Evolutionary conservation across 1,140 invertebrate species (phyloP), one percentile per base, ranked within the genome.

Genomic region (Manduca sexta): DNA sequence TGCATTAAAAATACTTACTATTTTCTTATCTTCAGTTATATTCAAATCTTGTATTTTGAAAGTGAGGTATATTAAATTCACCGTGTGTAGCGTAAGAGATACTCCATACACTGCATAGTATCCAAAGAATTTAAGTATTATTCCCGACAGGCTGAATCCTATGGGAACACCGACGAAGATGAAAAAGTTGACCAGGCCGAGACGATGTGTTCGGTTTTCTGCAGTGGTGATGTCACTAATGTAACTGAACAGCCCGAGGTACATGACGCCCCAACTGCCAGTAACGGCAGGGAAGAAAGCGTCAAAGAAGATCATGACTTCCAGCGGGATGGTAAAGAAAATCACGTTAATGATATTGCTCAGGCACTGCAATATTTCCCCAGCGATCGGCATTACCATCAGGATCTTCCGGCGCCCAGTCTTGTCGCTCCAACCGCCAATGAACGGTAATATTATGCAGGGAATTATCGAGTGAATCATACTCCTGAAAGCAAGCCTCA

Each of bases 371-470:
- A 31, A 10, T 1, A 14, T 11, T 8, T 31, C 42, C 15, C 42
- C 42, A 0, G 15, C 3, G 14, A 44, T 16, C 4, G 42, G 26
- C 10, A 33, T 8, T 16, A 44, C 2, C 11, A 44, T 31, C 0
- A 30, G 3, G 3, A 30, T 30, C 31, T 44, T 44, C 5, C 42
- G 12, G 8, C 14, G 26, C 1, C 42, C 42, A 11, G 40, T 42
- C 11, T 13, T 26, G 17, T 42, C 40, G 11, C 40, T 42, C 40
- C 40, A 42, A 5, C 17, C 40, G 12, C 40, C 40, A 21, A 42
- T 21, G n/a, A 42, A 42, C 17, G 17, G 17, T 5, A 42, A 12
- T 12, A 42, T 21, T 1, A 26, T 21, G 12, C 40, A 42, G 4
- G 40, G 16, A 8, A 42, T 7, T 11, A 21, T 1, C 10, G 40